Evolutionary conservation across 2,797 vertebrate genomes (phyloP), one percentile per base, ranked within the genome.

Genomic region (Taenioides sp.): DNA sequence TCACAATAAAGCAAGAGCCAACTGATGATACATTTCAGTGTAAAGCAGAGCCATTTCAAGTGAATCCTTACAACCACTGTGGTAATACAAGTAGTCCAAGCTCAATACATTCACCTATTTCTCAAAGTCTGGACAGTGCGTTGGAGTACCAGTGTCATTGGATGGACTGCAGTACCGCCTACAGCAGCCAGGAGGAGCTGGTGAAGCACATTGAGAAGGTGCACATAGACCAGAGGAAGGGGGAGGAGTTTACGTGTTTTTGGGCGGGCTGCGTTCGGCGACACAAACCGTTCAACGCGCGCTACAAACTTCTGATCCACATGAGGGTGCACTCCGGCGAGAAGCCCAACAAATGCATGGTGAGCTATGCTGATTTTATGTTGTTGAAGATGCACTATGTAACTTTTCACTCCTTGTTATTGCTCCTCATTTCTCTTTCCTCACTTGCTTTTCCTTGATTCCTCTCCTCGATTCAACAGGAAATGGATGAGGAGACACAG

Each of bases 301-400:
- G 97, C 71, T 99, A 99, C 88, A 99, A 99, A 88, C 94, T 99
- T 78, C 93, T 99, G 10, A 99, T 98, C 91, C 98, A 99, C 88
- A 99, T 99, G 98, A 94, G 98, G 90, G 95, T 99, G 78, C 98
- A 99, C 88, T 99, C 98, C 0, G 98, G 98, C 79, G 98, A 99
- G 92, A 99, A 98, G 89, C 98, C 98, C 11, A 99, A 99, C 94
- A 97, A 99, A 92, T 99, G 98, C 92, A 97, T 57, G 54, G 54
- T 57, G 22, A 57, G 22, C n/a, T 20, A 2, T 9, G 49, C 17
- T 52, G 18, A 2, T 11, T 40, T 40, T 43, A 43, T 12, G 37
- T 40, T 40, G 10, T 12, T 11, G 11, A 12, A 40, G 37, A 11
- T 40, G 37, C 37, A 9, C 37, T 37, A 1, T 52, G 20, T 54